Evolutionary conservation across 2,888 invertebrate species (phyloP), one percentile per base, ranked within the genome.

Genomic region (Schizotus pectinicornis): DNA sequence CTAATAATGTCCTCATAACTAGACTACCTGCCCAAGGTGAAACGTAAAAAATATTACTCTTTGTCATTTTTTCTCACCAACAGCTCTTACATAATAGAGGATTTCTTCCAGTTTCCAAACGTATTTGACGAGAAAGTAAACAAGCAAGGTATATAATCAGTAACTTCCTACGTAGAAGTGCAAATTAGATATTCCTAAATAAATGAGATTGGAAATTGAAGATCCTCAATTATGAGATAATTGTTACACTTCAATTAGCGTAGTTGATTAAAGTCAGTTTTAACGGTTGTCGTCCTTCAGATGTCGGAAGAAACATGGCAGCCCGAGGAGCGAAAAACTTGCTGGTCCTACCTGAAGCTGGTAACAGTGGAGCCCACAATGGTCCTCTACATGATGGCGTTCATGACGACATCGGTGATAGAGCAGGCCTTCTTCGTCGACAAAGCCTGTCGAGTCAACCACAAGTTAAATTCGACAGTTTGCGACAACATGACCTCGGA

Each of bases 321-420:
- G 22, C 8, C 33, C 5, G 3, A n/a, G 13, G 22, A 14, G 22
- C 32, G 37, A 8, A 39, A 39, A 12, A 11, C 47, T 6, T 37
- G 7, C 1, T 34, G 59, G 30, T 14, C 51, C 11, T 74, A 72
- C 54, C 41, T 74, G 22, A 65, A 56, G 38, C 73, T 81, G 30
- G 82, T 91, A 50, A 88, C 93, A 0, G 92, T 95, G 13, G 95
- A 95, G 73, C 94, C 95, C 0, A 85, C 91, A 0, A 87, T 95
- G 87, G 90, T 94, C 74, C 81, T 94, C 1, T 95, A 93, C 74
- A 94, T 95, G 92, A 86, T 93, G 83, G 91, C 93, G 0, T 91
- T 86, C 70, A 91, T 92, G 90, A 83, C 87, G 47, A 93, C 92
- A 2, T 86, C 85, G 56, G 91, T 93, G 0, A 84, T 90, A 32